Evolutionary conservation across 2,888 invertebrate species (phyloP).

Genomic region (Oscheius myriophilus): DNA sequence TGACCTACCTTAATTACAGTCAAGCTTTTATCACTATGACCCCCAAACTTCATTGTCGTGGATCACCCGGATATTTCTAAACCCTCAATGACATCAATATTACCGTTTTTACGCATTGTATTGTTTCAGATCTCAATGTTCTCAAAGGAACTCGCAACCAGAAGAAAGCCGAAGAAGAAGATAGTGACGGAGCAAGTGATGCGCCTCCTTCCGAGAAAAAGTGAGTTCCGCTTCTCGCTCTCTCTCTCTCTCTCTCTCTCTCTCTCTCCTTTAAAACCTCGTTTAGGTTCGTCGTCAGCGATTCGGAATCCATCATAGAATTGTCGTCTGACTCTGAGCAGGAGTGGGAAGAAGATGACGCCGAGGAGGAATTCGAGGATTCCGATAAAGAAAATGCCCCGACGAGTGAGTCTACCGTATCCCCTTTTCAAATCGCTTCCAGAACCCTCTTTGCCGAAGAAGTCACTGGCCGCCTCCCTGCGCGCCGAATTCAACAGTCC

Average conservation of each 20-base stretch:
- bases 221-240: neutral
- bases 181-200: neutral
- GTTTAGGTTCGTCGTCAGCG: slow-evolving; percentile 27
- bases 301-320: slow-evolving; percentile 13
- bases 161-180: neutral
- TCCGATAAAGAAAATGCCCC: neutral
- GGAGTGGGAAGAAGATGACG: neutral
- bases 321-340: slow-evolving; percentile 4
- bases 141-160: slow-evolving; percentile 6
- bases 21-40: too few relatives aligned
- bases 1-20: too few relatives aligned
- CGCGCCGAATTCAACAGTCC: slow-evolving; percentile 10
- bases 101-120: too few relatives aligned
- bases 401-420: too few relatives aligned
- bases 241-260: neutral
- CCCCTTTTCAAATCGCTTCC: neutral
- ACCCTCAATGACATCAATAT: too few relatives aligned
- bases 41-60: too few relatives aligned
- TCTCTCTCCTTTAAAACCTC: too few relatives aligned
- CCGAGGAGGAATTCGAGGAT: slow-evolving; percentile 7
- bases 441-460: slow-evolving; percentile 4
- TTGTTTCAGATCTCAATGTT: slow-evolving; percentile 20
- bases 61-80: too few relatives aligned
- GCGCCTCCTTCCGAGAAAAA: neutral
- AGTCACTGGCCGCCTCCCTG: neutral